Conservation (phyloP, 2,888 invertebrate genomes). For the Minunthozetes semirufus region DNA sequence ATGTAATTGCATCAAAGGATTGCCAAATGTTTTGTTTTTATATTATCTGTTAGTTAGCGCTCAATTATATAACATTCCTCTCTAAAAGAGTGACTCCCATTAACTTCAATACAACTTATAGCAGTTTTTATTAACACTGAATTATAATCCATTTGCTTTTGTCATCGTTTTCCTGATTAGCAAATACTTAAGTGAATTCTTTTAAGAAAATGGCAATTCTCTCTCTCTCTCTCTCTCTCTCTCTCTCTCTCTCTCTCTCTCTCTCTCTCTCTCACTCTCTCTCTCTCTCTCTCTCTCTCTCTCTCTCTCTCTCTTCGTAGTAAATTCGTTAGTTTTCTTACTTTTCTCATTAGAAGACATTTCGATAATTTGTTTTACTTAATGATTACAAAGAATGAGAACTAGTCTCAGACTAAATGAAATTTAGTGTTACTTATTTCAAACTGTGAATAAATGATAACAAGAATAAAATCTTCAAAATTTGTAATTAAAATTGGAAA, state of each 20-base stretch:
- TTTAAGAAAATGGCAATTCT: not conserved
- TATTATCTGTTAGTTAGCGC: not conserved
- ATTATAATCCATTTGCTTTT: slow-evolving; percentile 15
- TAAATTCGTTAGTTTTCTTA: not conserved
- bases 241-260: too few relatives aligned
- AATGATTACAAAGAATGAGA: slow-evolving; percentile 4
- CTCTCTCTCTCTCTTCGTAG: not conserved
- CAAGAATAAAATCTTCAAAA: too few relatives aligned
- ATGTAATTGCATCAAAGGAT: not conserved
- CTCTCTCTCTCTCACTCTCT: not conserved
- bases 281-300: not conserved
- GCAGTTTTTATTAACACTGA: not conserved
- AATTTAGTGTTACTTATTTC: not conserved
- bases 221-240: not conserved
- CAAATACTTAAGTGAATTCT: not conserved
- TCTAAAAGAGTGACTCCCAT: not conserved
- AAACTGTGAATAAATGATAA: too few relatives aligned
- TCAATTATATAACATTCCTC: too few relatives aligned
- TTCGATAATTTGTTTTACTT: slow-evolving; percentile 13
- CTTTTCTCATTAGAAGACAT: slow-evolving; percentile 16
- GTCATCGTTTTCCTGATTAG: not conserved
- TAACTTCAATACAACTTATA: not conserved
- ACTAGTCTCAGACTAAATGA: not conserved
- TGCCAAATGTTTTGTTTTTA: not conserved
- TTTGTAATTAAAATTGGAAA: too few relatives aligned